Base-by-base conservation (phyloP, 2,888 invertebrate genomes). In the Hemistola chrysoprasaria region DNA sequence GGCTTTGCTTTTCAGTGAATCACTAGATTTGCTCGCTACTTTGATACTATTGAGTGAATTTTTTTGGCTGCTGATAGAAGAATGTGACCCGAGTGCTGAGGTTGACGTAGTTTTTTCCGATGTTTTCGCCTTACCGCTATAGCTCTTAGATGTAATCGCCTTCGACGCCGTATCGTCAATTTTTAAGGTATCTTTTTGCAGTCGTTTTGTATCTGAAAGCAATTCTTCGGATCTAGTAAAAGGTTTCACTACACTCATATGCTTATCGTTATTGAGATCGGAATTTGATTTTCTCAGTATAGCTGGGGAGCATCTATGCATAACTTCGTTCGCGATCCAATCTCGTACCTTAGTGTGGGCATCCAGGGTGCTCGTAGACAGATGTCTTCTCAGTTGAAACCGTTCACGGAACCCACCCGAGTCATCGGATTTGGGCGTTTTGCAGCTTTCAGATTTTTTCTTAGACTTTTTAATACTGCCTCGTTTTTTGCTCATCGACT, bases 261-360 rank as follows among this genome's bases (percentile, higher is more conserved):
- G 55, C 47, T 82, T 83, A 16, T 79, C 78, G 27, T 62, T 68
- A 50, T 72, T 73, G 20, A 82, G 51, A 47, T 86, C 84, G 2
- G 72, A 72, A 52, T 81, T 82, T 1, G 85, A 85, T 61, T 91
- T 91, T 53, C 92, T 83, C 8, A 93, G 67, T 66, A 92, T 92
- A 46, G 90, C 91, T 0, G 94, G 94, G 32, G 93, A 93, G 60
- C 92, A 93, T 66, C 93, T 91, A 55, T 93, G 92, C 62, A 93
- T 92, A 22, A 94, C 93, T 72, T 95, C 95, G 51, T 94, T 93
- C 0, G 94, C 92, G 57, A 96, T 96, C 96, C 96, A 96, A 58
- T 96, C 95, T 48, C 93, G 91, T 0, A 96, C 96, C 90, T 96
- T 96, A 7, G 95, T 94, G 65, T 95, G 94, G 0, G 96, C 94